A percentile compares a stretch with the other conserved stretches of the same genome.
Evolutionary conservation across 2,888 invertebrate species (phyloP).

Genomic region (Ganaspis brasiliensis): DNA sequence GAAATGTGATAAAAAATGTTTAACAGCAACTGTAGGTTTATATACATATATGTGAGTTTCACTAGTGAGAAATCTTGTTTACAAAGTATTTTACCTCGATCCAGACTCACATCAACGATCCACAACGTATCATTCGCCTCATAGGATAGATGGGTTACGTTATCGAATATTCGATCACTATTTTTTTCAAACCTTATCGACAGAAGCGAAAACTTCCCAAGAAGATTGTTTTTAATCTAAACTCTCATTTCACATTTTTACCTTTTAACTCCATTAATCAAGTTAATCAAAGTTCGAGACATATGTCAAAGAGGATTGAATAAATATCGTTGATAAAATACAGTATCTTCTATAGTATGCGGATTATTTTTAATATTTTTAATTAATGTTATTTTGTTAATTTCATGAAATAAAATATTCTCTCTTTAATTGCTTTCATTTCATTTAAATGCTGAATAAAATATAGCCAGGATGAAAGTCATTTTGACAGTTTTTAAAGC

Average conservation of each 20-base stretch:
- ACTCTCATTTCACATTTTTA: constrained; percentile 4
- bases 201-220: constrained; percentile 24
- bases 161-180: constrained; percentile 69
- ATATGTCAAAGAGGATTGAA: too few relatives aligned
- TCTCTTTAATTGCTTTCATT: too few relatives aligned
- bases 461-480: too few relatives aligned
- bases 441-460: too few relatives aligned
- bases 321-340: too few relatives aligned
- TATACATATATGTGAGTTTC: constrained; percentile 1
- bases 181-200: constrained; percentile 19
- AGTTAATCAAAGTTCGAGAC: too few relatives aligned
- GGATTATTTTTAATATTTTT: too few relatives aligned
- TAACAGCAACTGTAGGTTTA: neutral
- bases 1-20: neutral
- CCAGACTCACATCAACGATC: constrained; percentile 41
- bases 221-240: constrained; percentile 3
- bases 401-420: too few relatives aligned
- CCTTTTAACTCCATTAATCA: neutral
- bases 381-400: too few relatives aligned
- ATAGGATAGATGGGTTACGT: constrained; percentile 71
- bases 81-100: constrained; percentile 40
- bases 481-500: too few relatives aligned
- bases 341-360: too few relatives aligned
- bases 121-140: constrained; percentile 68
- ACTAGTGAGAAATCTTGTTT: constrained; percentile 40